Conservation (phyloP, 1,140 invertebrate species). For the Scylla paramamosain region DNA sequence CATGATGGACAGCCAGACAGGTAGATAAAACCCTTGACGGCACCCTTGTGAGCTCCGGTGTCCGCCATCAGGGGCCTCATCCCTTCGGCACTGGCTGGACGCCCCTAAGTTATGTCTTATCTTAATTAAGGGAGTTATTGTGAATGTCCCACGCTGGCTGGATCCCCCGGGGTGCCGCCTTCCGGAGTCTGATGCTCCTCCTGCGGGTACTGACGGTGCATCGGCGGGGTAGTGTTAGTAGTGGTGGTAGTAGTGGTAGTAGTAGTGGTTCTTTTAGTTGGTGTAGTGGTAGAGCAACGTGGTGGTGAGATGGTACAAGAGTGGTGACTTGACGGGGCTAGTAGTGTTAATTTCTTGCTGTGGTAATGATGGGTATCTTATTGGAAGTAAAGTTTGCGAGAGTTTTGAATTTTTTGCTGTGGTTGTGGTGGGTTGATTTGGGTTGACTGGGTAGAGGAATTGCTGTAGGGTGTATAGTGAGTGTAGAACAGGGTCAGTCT, state of each 20-base stretch:
- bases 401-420: too few species aligned
- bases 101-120: slow-evolving; percentile 53
- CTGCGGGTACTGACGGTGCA: not conserved
- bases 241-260: not conserved
- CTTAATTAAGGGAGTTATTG: slow-evolving; percentile 59
- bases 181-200: not conserved
- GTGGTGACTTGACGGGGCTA: too few species aligned
- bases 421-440: too few species aligned
- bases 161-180: not conserved
- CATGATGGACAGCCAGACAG: slow-evolving; percentile 1
- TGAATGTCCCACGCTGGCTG: not conserved
- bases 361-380: too few species aligned
- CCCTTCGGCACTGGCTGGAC: not conserved
- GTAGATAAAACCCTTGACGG: not conserved
- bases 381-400: too few species aligned
- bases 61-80: not conserved
- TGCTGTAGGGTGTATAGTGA: too few species aligned
- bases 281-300: not conserved
- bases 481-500: too few species aligned
- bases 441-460: too few species aligned
- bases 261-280: not conserved
- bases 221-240: not conserved
- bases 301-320: too few species aligned
- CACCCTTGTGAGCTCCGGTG: not conserved
- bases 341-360: too few species aligned